phyloP scores from a whole-genome alignment of 2,113 vertebrate genomes.

The Lepisosteus oculatus region DNA sequence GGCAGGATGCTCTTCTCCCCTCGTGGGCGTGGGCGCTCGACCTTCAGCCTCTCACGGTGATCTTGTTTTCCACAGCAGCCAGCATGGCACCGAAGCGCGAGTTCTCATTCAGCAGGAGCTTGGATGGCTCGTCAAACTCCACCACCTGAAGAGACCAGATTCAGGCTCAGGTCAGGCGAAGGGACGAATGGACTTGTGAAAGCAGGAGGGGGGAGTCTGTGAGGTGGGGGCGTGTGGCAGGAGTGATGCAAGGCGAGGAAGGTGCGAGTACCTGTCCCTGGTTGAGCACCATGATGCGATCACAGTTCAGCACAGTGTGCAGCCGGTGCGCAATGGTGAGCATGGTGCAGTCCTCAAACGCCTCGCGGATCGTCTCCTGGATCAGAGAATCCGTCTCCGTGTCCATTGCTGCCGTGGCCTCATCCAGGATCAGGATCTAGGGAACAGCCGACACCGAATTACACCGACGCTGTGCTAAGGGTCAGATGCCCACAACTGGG shows the following conservation, averaged over 20 bases:
- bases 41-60: conserved; percentile 85
- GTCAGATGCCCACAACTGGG: no score
- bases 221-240: neutral
- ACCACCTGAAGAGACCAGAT: conserved; percentile 69
- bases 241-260: neutral
- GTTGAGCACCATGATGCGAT: conserved; percentile 91
- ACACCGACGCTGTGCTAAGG: no score
- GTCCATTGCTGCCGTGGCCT: conserved; percentile 92
- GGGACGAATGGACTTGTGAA: neutral
- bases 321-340: conserved; percentile 89
- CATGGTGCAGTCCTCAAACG: conserved; percentile 87
- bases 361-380: conserved; percentile 87
- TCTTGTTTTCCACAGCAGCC: conserved; percentile 86
- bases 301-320: conserved; percentile 81
- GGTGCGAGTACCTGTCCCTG: conserved; percentile 76
- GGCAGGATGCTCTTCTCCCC: conserved; percentile 36
- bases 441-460: neutral
- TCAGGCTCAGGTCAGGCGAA: neutral
- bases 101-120: conserved; percentile 88
- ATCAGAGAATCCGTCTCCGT: conserved; percentile 84
- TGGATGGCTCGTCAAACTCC: conserved; percentile 85
- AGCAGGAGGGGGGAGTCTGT: neutral
- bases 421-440: conserved; percentile 86
- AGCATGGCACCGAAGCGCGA: conserved; percentile 88
- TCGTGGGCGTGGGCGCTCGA: conserved; percentile 3